Evolutionary conservation across 1,140 invertebrate genomes (phyloP), one percentile per base, ranked within the genome.

Genomic region (Carcinoscorpius rotundicauda): DNA sequence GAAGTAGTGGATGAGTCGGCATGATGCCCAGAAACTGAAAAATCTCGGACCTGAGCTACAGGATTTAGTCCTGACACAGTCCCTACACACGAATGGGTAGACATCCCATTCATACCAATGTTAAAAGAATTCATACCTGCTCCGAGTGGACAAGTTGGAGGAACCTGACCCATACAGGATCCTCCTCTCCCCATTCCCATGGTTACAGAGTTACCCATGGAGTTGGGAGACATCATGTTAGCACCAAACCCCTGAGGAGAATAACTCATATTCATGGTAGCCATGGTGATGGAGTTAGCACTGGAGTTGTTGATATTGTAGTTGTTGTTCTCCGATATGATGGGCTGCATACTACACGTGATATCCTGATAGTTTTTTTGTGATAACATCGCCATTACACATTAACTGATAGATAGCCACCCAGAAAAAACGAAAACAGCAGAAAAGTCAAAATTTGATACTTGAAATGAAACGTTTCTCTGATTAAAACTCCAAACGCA

Each of bases 161-260:
- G 73, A 6, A 70, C 73, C 49, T 78, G 82, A 67, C 86, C 85
- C 83, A 88, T 87, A 70, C 84, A 85, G 11, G 85, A 79, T 6
- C 67, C 69, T 29, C 68, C 68, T 63, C 51, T 52, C 63, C 61
- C 66, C 64, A 60, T 4, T 6, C 52, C 6, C 60, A 52, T 29
- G 29, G 29, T 29, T 2, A 29, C 29, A 29, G 29, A 29, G 29
- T 29, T 29, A 29, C 29, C 29, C 29, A 60, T 83, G 77, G 79
- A 83, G 70, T 79, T 78, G 84, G 88, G 87, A 71, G 83, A 83
- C 59, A 81, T 76, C 78, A 80, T 85, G 76, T 78, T 82, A 73
- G 80, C 80, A 71, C 79, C 82, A 71, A 82, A 82, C 60, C 78
- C 79, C 58, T 77, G 77, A 3, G 78, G 76, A 3, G 80, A 80